These are phyloP conservation scores for Nomada lathburiana DNA, from an alignment of 2,888 invertebrate species.

Conservation along the genomic window DNA sequence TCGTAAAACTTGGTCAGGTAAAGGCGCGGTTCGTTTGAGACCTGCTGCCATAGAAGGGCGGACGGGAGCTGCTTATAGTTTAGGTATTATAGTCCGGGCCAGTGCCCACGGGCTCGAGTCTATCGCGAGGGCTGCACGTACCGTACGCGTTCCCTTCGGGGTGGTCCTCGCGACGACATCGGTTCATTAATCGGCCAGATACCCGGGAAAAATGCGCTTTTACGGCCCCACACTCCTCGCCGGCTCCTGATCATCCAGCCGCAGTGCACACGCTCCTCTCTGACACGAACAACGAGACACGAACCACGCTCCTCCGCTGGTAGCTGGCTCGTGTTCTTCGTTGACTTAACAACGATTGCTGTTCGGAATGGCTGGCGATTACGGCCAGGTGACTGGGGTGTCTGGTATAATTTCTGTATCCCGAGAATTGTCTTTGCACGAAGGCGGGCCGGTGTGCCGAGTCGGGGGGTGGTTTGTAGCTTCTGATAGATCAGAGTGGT, in stretches of 20 bases:
- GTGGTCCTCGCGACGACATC: constrained; percentile 82
- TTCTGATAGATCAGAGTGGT: too few species aligned
- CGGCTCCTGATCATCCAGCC: constrained; percentile 42
- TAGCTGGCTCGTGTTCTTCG: constrained; percentile 30
- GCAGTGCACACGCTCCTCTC: constrained; percentile 24
- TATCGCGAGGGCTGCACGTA: constrained; percentile 67
- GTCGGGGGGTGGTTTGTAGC: too few species aligned
- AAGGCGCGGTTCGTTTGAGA: constrained; percentile 81
- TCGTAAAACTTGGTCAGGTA: constrained; percentile 84
- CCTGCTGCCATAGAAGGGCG: constrained; percentile 70
- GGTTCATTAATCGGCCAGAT: constrained; percentile 83
- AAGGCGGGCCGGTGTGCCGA: too few species aligned
- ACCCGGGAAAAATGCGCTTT: constrained; percentile 79
- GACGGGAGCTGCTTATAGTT: constrained; percentile 79
- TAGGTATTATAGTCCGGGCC: constrained; percentile 76
- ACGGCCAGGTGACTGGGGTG: background rate
- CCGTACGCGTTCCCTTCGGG: constrained; percentile 78
- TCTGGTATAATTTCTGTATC: background rate
- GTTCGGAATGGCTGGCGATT: constrained; percentile 20
- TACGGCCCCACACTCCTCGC: constrained; percentile 62
- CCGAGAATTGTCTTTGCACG: too few species aligned
- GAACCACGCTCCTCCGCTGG: background rate
- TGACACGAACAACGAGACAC: constrained; percentile 20
- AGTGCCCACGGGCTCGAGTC: constrained; percentile 54
- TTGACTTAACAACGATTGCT: constrained; percentile 28